Conservation (phyloP, 2,888 invertebrate species). For the Thera obeliscata region DNA sequence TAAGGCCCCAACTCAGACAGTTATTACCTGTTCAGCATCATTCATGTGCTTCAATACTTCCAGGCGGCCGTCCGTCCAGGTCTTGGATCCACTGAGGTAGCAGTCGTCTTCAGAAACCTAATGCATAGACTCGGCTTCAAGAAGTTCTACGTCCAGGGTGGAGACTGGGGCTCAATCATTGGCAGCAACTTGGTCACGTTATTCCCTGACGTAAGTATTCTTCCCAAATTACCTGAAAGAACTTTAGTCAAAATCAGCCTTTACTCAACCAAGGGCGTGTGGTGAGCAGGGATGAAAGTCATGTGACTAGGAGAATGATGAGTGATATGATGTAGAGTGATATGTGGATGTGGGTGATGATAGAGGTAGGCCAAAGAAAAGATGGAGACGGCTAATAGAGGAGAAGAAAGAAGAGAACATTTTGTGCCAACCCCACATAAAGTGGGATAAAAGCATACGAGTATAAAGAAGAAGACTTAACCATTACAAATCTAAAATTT, state of each 20-base stretch:
- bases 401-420: no score
- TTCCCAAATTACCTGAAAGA: not conserved
- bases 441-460: no score
- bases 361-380: no score
- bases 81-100: conserved; percentile 77
- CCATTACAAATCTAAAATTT: conserved; percentile 28
- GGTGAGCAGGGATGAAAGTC: no score
- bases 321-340: no score
- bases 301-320: no score
- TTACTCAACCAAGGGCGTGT: no score
- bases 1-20: no score
- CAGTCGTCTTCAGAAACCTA: conserved; percentile 85
- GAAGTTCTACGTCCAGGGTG: conserved; percentile 87
- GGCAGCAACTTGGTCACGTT: conserved; percentile 57
- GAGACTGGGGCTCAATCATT: conserved; percentile 91
- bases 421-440: no score
- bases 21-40: not conserved
- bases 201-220: conserved; percentile 71
- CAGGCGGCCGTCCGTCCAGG: conserved; percentile 82
- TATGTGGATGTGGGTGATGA: no score
- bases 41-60: not conserved
- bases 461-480: no score
- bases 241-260: not conserved
- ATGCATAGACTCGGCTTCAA: conserved; percentile 88
- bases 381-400: no score